phyloP scores from a whole-genome alignment of 2,888 invertebrate genomes.

The Lepidonotus clava region DNA sequence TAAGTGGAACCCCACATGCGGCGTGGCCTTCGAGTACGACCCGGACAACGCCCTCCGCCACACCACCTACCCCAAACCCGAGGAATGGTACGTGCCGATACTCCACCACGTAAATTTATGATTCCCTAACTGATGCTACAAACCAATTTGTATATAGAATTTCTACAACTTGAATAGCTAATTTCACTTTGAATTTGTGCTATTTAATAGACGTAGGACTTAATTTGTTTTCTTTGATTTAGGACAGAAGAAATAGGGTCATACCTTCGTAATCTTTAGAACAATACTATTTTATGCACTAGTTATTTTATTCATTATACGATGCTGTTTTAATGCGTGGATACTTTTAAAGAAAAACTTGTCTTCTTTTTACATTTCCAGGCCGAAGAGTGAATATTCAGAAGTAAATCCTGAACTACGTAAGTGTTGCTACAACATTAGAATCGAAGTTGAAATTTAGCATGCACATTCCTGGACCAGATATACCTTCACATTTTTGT shows the following conservation, averaged over 20 bases:
- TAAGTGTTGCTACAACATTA: too few species aligned
- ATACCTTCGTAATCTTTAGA: neutral
- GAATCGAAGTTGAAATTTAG: too few species aligned
- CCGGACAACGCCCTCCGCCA: constrained; percentile 98
- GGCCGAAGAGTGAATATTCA: constrained; percentile 97
- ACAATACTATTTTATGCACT: neutral
- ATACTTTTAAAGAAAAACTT: neutral
- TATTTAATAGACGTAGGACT: neutral
- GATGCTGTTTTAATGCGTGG: neutral
- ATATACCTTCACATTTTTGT: too few species aligned
- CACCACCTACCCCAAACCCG: constrained; percentile 96
- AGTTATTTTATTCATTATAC: neutral
- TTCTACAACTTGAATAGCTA: too few species aligned
- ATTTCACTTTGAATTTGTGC: neutral
- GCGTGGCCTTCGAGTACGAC: constrained; percentile 99
- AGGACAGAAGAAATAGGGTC: neutral
- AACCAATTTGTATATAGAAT: too few species aligned
- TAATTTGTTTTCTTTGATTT: neutral
- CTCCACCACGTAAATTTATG: too few species aligned
- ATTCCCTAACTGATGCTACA: too few species aligned
- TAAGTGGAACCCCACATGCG: constrained; percentile 99
- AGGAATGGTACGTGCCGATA: constrained; percentile 88
- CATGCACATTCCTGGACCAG: too few species aligned
- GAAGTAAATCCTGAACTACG: constrained; percentile 88
- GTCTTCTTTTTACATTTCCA: constrained; percentile 65